Percentiles rank a stretch among this genome's conserved stretches.
phyloP scores from a whole-genome alignment of 2,113 vertebrate genomes.

The Silurus meridionalis region DNA sequence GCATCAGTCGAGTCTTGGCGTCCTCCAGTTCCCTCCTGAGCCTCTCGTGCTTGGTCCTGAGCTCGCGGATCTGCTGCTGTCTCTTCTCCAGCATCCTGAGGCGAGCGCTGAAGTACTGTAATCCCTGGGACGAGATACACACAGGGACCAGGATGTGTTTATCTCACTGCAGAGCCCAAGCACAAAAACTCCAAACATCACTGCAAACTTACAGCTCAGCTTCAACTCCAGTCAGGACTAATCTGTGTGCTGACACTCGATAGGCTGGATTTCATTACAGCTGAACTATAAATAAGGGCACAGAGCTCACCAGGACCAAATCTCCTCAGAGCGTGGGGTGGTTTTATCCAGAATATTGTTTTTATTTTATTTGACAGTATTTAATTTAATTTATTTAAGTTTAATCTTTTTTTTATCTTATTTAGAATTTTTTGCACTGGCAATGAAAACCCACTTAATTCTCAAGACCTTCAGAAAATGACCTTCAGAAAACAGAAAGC shows the following conservation, averaged over 20 bases:
- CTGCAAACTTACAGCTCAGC: neutral
- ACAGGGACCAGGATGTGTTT: neutral
- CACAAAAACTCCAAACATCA: neutral
- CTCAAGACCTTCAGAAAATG: too few relatives aligned
- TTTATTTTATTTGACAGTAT: too few relatives aligned
- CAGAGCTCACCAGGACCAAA: neutral
- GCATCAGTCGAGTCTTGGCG: constrained; percentile 84
- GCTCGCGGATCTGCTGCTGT: constrained; percentile 81
- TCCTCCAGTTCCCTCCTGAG: constrained; percentile 83
- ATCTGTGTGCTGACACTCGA: neutral
- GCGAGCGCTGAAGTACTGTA: constrained; percentile 76
- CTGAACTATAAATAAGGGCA: neutral
- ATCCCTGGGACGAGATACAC: constrained; percentile 71
- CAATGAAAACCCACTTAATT: too few relatives aligned
- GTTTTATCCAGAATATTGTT: too few relatives aligned
- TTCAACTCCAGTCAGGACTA: neutral
- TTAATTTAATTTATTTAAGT: too few relatives aligned
- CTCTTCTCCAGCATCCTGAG: constrained; percentile 82
- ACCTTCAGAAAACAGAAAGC: too few relatives aligned
- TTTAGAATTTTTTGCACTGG: too few relatives aligned
- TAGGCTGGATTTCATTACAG: neutral
- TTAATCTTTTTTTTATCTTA: too few relatives aligned
- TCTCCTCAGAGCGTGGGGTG: neutral
- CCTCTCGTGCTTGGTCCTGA: constrained; percentile 73
- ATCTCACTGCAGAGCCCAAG: neutral